Percentiles rank a stretch among this genome's conserved stretches.
Evolutionary conservation across 2,888 invertebrate species (phyloP).

Genomic region (Cephalotes varians): DNA sequence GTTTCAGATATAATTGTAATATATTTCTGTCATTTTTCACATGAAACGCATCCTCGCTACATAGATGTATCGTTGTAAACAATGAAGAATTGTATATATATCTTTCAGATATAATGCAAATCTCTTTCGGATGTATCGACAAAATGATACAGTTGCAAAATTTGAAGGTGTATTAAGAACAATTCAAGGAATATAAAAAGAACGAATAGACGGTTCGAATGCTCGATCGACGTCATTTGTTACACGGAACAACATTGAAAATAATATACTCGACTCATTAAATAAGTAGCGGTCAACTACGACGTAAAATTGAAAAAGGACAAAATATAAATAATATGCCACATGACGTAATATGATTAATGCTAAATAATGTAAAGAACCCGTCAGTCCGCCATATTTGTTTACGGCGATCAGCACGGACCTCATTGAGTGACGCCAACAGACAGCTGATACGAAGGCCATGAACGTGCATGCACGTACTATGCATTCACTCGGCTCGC

Average conservation of each 20-base stretch:
- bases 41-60: neutral
- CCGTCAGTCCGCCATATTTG: neutral
- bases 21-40: neutral
- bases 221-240: neutral
- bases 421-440: conserved; percentile 35
- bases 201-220: neutral
- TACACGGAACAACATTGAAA: neutral
- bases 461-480: conserved; percentile 23
- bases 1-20: neutral
- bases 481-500: conserved; percentile 8
- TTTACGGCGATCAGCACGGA: conserved; percentile 23
- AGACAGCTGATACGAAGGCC: conserved; percentile 54
- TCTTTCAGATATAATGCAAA: neutral
- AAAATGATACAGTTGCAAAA: neutral
- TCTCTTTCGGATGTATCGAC: neutral
- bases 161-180: neutral
- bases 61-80: neutral
- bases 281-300: neutral
- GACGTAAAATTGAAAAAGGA: neutral
- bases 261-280: neutral
- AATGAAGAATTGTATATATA: neutral
- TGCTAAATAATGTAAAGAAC: neutral
- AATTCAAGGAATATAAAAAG: neutral
- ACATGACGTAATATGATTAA: neutral
- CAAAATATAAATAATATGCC: neutral